A percentile compares a stretch with the other conserved stretches of the same genome.
These are phyloP conservation scores for Mechanitis mazaeus DNA, from an alignment of 2,888 invertebrate genomes.

Conservation along the genomic window DNA sequence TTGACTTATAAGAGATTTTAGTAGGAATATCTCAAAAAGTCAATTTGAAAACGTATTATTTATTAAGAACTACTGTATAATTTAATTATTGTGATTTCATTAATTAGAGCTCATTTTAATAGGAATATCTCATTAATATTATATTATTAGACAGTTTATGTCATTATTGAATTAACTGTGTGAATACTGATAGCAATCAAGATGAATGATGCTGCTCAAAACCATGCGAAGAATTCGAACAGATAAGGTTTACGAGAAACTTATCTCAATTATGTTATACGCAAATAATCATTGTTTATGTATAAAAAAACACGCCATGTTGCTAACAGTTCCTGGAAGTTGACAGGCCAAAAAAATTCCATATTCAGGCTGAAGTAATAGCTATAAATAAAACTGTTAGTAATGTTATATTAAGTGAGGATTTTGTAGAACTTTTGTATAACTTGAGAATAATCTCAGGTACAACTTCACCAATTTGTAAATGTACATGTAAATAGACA, in stretches of 20 bases:
- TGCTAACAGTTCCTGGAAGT: constrained; percentile 9
- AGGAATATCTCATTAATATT: not conserved
- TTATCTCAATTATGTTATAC: constrained; percentile 52
- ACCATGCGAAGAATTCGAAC: constrained; percentile 43
- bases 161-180: constrained; percentile 3
- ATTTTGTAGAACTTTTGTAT: not conserved
- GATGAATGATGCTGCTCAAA: constrained; percentile 27
- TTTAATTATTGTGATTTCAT: not conserved
- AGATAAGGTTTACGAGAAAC: constrained; percentile 43
- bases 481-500: too few species aligned
- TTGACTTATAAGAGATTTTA: too few species aligned
- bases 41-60: too few species aligned
- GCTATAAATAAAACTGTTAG: not conserved
- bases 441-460: too few species aligned
- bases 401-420: not conserved
- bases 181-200: constrained; percentile 2
- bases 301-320: constrained; percentile 18
- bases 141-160: constrained; percentile 3
- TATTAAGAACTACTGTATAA: not conserved
- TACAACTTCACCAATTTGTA: too few species aligned
- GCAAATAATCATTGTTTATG: constrained; percentile 43
- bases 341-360: constrained; percentile 1
- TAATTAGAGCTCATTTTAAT: not conserved
- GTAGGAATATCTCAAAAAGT: too few species aligned
- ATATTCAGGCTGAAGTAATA: not conserved